Percentiles rank a stretch among this genome's conserved stretches.
These are phyloP conservation scores for Hemibagrus wyckioides DNA, from an alignment of 2,113 vertebrate genomes.

Conservation along the genomic window DNA sequence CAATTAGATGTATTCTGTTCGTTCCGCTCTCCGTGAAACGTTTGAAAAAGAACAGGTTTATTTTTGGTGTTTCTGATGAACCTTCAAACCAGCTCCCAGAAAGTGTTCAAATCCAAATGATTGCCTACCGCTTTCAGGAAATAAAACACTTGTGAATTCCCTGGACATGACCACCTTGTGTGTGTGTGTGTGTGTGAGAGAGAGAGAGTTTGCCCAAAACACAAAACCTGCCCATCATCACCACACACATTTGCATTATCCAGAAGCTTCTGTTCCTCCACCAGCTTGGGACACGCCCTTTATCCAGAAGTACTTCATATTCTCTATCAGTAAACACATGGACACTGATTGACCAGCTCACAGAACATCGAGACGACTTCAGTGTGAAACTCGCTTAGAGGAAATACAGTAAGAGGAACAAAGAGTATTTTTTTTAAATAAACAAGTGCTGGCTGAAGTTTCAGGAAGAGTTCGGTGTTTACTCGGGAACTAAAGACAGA, in stretches of 20 bases:
- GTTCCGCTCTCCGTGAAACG: background rate
- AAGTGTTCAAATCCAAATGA: background rate
- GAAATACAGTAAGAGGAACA: too few species aligned
- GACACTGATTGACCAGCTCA: too few species aligned
- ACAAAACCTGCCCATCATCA: background rate
- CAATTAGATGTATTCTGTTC: background rate
- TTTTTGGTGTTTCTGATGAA: background rate
- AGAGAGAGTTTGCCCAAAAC: background rate
- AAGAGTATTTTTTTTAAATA: too few species aligned
- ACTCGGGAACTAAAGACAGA: too few species aligned
- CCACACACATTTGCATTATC: background rate
- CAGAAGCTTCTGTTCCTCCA: background rate
- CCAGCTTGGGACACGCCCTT: background rate
- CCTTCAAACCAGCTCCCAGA: background rate
- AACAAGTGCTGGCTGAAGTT: too few species aligned
- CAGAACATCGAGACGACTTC: too few species aligned
- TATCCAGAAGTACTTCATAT: background rate
- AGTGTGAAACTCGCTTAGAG: too few species aligned
- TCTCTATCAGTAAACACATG: too few species aligned
- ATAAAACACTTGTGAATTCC: background rate
- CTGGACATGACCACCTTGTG: too few species aligned
- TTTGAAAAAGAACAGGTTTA: background rate
- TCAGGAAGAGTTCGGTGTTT: too few species aligned
- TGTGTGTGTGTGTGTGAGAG: too few species aligned
- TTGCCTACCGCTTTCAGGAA: background rate